Base-by-base conservation (phyloP, 2,888 invertebrate species). In the Teinopalpus imperialis region DNA sequence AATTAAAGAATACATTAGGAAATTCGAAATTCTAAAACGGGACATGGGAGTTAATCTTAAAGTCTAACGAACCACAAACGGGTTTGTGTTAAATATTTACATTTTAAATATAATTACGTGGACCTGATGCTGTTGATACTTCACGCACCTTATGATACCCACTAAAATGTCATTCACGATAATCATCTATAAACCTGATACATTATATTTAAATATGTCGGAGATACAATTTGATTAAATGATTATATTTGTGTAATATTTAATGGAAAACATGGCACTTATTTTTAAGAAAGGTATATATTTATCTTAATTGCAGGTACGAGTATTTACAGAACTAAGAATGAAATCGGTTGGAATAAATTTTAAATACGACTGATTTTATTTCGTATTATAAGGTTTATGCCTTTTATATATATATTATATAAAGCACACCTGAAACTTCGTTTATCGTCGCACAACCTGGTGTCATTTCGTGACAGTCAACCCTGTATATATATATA, bases 161-260 rank as follows among this genome's bases (percentile, higher is more conserved):
- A 31, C 7, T 37, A 37, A 37, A 44, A 44, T 24, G 31, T 37
- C 43, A 43, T 18, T 27, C 16, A 37, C 3, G 44, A 37, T 37
- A 31, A 31, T 44, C 31, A 44, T 37, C 37, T n/a, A 20, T 20
- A 24, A 31, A 44, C 12, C 24, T 44, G 18, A 43, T 36, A 36
- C 23, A 9, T 36, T 26, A 13, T 8, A 13, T 13, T 23, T 23
- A 24, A 31, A 37, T 36, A 44, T 24, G 37, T 12, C 30, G 24
- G 24, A 8, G 16, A 12, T 31, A 24, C n/a, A 44, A 18, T 35
- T 36, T 23, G 44, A 44, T 44, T 2, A 20, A 18, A 32, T 37
- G 44, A 44, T 37, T 16, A 31, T 7, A 7, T 24, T 14, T 23
- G 18, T 30, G 8, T 30, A 23, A 26, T 34, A 35, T 42, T 37